Conservation (phyloP, 2,888 invertebrate genomes). For the Penaeus monodon region DNA sequence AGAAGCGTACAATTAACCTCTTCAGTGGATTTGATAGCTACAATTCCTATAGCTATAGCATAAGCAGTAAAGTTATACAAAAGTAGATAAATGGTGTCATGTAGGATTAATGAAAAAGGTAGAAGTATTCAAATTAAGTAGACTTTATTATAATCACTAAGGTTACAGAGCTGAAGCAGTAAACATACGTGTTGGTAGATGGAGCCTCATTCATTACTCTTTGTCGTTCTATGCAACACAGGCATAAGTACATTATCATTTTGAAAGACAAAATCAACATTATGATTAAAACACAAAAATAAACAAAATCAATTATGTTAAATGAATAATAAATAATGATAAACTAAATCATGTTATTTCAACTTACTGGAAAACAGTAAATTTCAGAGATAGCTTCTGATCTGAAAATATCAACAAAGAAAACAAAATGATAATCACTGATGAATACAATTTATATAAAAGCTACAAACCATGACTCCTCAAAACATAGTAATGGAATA, state of each 20-base stretch:
- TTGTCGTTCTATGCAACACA: slow-evolving; percentile 44
- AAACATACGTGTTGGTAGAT: slow-evolving; percentile 8
- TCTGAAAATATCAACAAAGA: too few relatives aligned
- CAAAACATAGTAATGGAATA: too few relatives aligned
- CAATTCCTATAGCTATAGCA: not conserved
- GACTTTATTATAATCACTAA: slow-evolving; percentile 7
- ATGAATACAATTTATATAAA: too few relatives aligned
- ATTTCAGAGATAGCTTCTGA: too few relatives aligned
- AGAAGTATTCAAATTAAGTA: not conserved
- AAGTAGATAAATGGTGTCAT: not conserved
- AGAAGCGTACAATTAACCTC: not conserved
- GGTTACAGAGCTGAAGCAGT: slow-evolving; percentile 17
- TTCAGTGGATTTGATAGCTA: not conserved
- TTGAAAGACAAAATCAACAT: slow-evolving; percentile 42
- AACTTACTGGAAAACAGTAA: too few relatives aligned
- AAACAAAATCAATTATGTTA: not conserved
- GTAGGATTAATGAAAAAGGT: not conserved
- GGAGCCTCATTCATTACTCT: not conserved
- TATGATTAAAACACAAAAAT: slow-evolving; percentile 17
- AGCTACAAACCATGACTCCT: too few relatives aligned
- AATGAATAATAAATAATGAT: not conserved
- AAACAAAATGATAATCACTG: too few relatives aligned
- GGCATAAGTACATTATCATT: slow-evolving; percentile 48
- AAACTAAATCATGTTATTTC: too few relatives aligned
- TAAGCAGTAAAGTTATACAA: not conserved